A percentile compares a stretch with the other conserved stretches of the same genome.
phyloP scores from a whole-genome alignment of 1,140 invertebrate species.

The Pseudomyrmex dendroicus region DNA sequence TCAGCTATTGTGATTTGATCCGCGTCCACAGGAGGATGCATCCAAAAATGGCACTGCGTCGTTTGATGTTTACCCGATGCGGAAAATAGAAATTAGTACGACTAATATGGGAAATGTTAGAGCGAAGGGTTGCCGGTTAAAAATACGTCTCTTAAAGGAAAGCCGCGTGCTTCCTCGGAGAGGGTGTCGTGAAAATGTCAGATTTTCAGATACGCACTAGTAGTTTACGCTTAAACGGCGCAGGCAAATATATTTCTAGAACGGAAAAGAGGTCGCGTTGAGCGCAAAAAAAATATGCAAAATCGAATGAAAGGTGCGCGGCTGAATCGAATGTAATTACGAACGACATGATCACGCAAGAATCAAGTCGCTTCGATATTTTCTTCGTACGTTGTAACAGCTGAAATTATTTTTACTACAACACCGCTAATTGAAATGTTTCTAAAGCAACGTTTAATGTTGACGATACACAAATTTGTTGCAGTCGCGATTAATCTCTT shows the following conservation, averaged over 20 bases:
- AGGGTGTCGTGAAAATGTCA: conserved; percentile 46
- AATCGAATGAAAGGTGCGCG: not conserved
- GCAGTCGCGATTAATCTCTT: not conserved
- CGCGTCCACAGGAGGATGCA: not conserved
- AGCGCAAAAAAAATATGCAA: not conserved
- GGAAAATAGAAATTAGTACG: conserved; percentile 45
- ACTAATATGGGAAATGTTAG: conserved; percentile 12
- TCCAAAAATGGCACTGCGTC: conserved; percentile 23
- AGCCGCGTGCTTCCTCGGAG: not conserved
- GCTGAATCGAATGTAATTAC: no score
- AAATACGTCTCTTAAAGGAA: conserved; percentile 14
- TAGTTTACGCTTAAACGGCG: conserved; percentile 1
- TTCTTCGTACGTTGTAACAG: not conserved
- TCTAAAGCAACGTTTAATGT: no score
- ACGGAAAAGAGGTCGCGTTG: not conserved
- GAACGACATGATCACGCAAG: not conserved
- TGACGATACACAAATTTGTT: no score
- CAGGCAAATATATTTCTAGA: not conserved
- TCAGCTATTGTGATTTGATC: not conserved
- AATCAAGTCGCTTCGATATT: not conserved
- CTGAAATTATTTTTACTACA: no score
- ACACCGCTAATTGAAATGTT: no score
- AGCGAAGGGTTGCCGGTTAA: conserved; percentile 41
- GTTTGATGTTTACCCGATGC: conserved; percentile 35
- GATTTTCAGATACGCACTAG: conserved; percentile 31